Conservation (phyloP, 1,140 invertebrate genomes). For the Nylanderia fulva region DNA sequence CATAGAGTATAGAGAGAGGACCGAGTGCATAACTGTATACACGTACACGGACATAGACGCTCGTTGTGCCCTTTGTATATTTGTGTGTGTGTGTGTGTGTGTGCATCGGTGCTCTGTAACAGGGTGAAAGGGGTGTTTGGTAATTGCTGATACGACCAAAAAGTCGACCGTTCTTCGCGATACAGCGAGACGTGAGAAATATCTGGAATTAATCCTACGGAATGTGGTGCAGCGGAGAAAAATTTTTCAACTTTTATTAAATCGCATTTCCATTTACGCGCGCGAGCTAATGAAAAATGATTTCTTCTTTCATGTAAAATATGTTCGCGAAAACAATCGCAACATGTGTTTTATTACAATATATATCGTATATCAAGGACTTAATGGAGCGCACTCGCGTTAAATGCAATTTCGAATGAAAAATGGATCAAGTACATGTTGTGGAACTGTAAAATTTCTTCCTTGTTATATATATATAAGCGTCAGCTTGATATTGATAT, state of each 20-base stretch:
- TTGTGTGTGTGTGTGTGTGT: neutral
- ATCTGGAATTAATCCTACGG: neutral
- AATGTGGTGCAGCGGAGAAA: neutral
- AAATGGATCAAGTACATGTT: constrained; percentile 44
- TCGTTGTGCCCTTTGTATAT: neutral
- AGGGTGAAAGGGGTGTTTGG: neutral
- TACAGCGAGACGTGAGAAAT: neutral
- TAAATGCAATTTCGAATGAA: constrained; percentile 41
- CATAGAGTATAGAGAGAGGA: constrained; percentile 67
- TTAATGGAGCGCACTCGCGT: constrained; percentile 6
- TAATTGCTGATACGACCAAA: constrained; percentile 35
- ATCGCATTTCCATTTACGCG: neutral
- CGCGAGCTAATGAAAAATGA: constrained; percentile 23
- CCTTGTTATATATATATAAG: neutral
- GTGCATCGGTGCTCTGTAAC: neutral
- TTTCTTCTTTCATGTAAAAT: neutral
- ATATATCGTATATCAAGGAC: neutral
- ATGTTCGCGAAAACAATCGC: neutral
- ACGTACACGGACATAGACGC: neutral
- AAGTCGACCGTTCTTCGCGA: neutral
- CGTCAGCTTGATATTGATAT: constrained; percentile 20
- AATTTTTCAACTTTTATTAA: constrained; percentile 23
- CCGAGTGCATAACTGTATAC: constrained; percentile 63
- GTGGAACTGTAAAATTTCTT: constrained; percentile 15
- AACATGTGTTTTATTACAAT: constrained; percentile 28